Evolutionary conservation across 1,140 invertebrate species (phyloP), one percentile per base, ranked within the genome.

Genomic region (Microplitis mediator): DNA sequence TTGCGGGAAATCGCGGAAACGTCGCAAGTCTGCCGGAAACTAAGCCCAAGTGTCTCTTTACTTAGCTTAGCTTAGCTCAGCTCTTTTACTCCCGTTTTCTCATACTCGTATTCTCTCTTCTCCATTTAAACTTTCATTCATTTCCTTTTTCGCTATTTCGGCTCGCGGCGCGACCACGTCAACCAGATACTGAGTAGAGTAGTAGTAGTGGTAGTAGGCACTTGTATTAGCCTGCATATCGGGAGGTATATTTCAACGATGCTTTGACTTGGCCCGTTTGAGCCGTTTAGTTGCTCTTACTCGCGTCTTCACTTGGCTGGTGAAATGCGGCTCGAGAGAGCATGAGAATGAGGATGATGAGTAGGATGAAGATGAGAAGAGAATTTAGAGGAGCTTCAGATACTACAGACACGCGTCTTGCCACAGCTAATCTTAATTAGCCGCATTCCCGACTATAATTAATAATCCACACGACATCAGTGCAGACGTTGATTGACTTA

Each of bases 371-470:
- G 39, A 45, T 45, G 39, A 45, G 39, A 45, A 45, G 39, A 45
- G 6, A 45, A 45, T 9, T 45, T 45, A 45, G 39, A 45, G 11
- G 39, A 45, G 39, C 16, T 31, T 4, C 5, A 31, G 16, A 31
- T 31, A 32, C 31, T 61, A 31, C 6, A 32, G 58, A 61, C 58
- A 61, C 58, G 65, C 56, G 72, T 72, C 58, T 75, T 71, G 64
- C 60, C 74, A 54, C 50, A 39, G 65, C 67, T 71, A 71, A 73
- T 71, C 69, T 71, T 63, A 71, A 71, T 71, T 75, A 75, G 68
- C 52, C 64, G 63, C 70, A 63, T 64, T 54, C 66, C 56, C 58
- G 31, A 65, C 13, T 70, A 39, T 73, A 71, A 75, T 75, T 75
- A 75, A 73, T 75, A 69, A 71, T 45, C 52, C 35, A 35, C 45